phyloP scores from a whole-genome alignment of 2,888 invertebrate genomes.

The Alentia gelatinosa region DNA sequence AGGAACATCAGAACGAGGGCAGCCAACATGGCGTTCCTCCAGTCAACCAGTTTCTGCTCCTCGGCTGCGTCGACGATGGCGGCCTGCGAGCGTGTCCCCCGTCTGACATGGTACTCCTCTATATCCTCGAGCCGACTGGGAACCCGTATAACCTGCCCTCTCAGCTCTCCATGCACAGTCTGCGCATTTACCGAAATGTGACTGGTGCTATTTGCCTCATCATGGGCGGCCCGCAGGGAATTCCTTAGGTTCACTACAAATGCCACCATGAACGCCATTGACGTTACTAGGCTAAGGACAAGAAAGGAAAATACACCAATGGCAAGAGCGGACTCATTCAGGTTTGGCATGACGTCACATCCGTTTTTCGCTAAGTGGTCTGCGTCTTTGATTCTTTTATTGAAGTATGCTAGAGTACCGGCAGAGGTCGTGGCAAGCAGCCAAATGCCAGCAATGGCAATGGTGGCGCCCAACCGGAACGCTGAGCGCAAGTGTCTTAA shows the following conservation, averaged over 20 bases:
- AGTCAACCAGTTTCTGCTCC: not conserved
- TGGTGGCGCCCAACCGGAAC: not conserved
- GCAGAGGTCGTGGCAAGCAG: not conserved
- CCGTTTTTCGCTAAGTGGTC: not conserved
- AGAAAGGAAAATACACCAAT: not conserved
- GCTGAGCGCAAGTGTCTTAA: not conserved
- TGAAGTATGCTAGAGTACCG: not conserved
- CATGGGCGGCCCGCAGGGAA: not conserved
- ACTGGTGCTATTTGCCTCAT: not conserved
- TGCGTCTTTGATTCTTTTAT: not conserved
- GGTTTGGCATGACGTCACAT: not conserved
- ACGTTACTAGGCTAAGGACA: not conserved
- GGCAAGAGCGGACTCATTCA: not conserved
- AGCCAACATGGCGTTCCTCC: not conserved
- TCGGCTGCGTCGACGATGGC: not conserved
- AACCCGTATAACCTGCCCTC: not conserved
- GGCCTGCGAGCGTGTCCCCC: not conserved
- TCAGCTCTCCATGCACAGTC: not conserved
- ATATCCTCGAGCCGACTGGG: conserved; percentile 11
- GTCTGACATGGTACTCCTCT: not conserved
- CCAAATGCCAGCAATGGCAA: not conserved
- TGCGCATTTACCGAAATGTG: not conserved
- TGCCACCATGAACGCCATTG: not conserved
- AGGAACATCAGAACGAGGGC: not conserved
- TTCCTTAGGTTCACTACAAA: not conserved